Conservation (phyloP, 2,888 invertebrate species). For the Sceliomorpha sp. region DNA sequence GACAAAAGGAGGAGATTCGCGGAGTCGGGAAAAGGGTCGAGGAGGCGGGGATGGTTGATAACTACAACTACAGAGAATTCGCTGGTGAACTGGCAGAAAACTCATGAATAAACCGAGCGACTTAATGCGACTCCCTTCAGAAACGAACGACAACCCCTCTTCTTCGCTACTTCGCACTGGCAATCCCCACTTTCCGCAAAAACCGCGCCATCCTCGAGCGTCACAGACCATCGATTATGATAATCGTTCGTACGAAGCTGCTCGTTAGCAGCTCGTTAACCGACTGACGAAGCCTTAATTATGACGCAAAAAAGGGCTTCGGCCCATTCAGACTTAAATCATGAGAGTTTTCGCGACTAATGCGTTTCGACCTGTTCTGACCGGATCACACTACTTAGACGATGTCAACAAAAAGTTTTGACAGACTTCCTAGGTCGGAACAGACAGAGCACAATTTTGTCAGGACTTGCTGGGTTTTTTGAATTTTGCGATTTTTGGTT, state of each 20-base stretch:
- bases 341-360: slow-evolving; percentile 19
- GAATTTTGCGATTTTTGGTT: too few species aligned
- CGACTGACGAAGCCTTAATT: slow-evolving; percentile 29
- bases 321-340: slow-evolving; percentile 15
- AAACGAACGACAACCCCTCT: slow-evolving; percentile 19
- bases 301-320: slow-evolving; percentile 25
- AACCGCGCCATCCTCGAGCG: slow-evolving; percentile 21
- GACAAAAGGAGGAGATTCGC: slow-evolving; percentile 21
- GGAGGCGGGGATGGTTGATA: slow-evolving; percentile 29
- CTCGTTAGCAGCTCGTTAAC: slow-evolving; percentile 47
- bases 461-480: too few species aligned
- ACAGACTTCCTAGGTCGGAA: too few species aligned
- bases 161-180: slow-evolving; percentile 8
- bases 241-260: slow-evolving; percentile 38
- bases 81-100: slow-evolving; percentile 29
- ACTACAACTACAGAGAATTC: slow-evolving; percentile 17
- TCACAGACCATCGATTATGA: slow-evolving; percentile 46
- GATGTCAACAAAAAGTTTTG: too few species aligned
- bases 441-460: too few species aligned
- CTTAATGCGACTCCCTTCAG: slow-evolving; percentile 24
- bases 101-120: slow-evolving; percentile 43
- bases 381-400: too few species aligned
- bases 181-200: slow-evolving; percentile 22
- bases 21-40: slow-evolving; percentile 14
- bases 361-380: too few species aligned